Base-by-base conservation (phyloP, 2,888 invertebrate species). In the Griposia aprilina region DNA sequence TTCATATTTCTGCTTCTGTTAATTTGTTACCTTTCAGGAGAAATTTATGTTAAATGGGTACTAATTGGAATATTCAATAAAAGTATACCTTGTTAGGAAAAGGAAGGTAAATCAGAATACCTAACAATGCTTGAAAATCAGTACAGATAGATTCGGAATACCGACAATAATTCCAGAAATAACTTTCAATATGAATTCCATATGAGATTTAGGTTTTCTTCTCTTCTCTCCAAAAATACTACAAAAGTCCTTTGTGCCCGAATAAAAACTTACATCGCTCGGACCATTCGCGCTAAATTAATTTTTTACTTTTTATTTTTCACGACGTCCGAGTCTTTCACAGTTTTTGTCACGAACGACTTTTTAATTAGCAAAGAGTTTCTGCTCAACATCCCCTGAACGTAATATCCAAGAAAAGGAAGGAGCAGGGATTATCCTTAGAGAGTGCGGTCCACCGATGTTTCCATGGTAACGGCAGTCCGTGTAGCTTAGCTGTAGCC, bases 341-440 rank as follows among this genome's bases (percentile, higher is more conserved):
- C 60, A 74, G 74, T 79, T 74, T 83, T 74, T 70, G 67, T 74
- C 74, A 67, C 26, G 57, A 71, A 70, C 60, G 48, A 79, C 50
- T 67, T 82, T 82, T 82, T 83, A 79, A 83, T 74, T 82, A 80
- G 83, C 83, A 80, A 82, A 83, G 71, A 83, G 75, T 74, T 83
- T 80, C 30, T 63, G 59, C 78, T 82, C 63, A 68, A 71, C 70
- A 48, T 73, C 63, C 30, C 17, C 23, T 60, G 78, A 11, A 69
- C 41, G 60, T 60, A 70, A 69, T 66, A 73, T 78, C 48, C 81
- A 62, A 72, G 70, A n/a, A 82, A 59, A 71, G 57, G 70, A 45
- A 81, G 78, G 41, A 59, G 59, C 48, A 62, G 72, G 45, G 81
- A 79, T 82, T 83, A 79, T 83, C 73, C 83, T 82, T 69, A 41